phyloP scores from a whole-genome alignment of 1,140 invertebrate species.

The Heliconius melpomene region DNA sequence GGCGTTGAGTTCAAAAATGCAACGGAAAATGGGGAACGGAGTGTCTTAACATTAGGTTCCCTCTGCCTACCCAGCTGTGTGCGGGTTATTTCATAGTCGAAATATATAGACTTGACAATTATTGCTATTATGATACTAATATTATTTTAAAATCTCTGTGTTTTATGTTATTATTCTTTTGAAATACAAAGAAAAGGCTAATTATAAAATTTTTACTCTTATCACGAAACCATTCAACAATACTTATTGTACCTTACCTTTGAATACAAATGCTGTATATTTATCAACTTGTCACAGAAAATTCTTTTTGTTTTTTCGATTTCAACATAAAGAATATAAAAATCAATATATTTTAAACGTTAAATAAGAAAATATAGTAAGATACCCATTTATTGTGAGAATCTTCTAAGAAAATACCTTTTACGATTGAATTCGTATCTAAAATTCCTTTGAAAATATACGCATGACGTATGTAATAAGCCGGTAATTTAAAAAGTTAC shows the following conservation, averaged over 20 bases:
- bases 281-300: neutral
- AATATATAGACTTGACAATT: no score
- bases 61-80: no score
- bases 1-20: no score
- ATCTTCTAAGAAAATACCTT: neutral
- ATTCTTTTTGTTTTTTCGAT: neutral
- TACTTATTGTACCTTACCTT: neutral
- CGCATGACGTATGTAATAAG: neutral
- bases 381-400: neutral
- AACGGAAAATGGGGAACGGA: no score
- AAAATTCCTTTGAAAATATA: neutral
- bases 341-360: neutral
- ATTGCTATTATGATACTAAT: neutral
- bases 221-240: conserved; percentile 18
- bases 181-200: neutral
- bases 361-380: neutral
- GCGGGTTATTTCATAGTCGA: no score
- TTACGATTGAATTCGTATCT: conserved; percentile 21
- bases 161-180: neutral
- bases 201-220: conserved; percentile 20
- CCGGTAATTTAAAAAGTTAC: conserved; percentile 15
- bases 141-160: neutral
- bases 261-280: conserved; percentile 8
- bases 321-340: neutral
- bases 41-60: no score